Base-by-base conservation (phyloP, 2,888 invertebrate species). In the Clitarchus hookeri region DNA sequence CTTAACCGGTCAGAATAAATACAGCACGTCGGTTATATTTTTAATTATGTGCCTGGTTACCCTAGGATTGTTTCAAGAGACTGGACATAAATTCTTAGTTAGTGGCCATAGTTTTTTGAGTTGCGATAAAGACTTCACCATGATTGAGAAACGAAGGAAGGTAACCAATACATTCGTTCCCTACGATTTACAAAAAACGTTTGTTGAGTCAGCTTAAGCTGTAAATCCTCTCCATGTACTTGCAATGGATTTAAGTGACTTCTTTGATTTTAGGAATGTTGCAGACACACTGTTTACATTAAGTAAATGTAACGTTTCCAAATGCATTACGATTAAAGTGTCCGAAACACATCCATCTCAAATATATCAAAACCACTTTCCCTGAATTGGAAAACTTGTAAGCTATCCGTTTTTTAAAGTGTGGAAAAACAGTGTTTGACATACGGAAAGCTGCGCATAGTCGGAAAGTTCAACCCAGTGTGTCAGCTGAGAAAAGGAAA, bases 271-370 rank as follows among this genome's bases (percentile, higher is more conserved):
- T 9, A 65, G 54, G 25, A 65, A 8, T 84, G 65, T 65, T 65
- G 54, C 54, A 65, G 26, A 65, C 54, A 16, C 54, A 84, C 23
- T 65, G 26, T 13, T 44, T n/a, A 83, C 23, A 44, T 48, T 48
- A 25, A 83, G 53, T 36, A 36, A 83, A 83, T 83, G 26, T 65
- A 84, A 84, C 53, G n/a, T 84, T 54, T 84, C 27, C n/a, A 84
- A 84, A 27, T 54, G 25, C 27, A 84, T 4, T n/a, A 84, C 54
- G 77, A 25, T 84, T 11, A 65, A 84, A 27, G 65, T 84, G 9
- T 26, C 84, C 13, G 11, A 25, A 27, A 36, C 25, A n/a, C 25
- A 84, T 84, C 84, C 54, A 26, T 8, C 53, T 48, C 84, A 84
- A 44, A 54, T 23, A 23, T 25, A 12, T 84, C 8, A 84, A 84